phyloP scores from a whole-genome alignment of 2,888 invertebrate genomes.

The Barypeithes pellucidus region DNA sequence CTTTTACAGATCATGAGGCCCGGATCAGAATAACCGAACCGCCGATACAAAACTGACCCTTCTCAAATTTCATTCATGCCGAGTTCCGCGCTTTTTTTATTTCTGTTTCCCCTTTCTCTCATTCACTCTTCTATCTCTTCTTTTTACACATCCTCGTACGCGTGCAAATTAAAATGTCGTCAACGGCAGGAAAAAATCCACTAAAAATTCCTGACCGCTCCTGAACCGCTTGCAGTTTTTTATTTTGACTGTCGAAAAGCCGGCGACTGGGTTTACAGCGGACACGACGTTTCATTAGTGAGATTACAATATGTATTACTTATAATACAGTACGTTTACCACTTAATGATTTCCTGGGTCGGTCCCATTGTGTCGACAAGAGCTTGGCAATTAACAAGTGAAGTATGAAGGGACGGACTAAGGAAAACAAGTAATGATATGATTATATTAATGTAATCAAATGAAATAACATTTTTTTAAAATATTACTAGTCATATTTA shows the following conservation, averaged over 20 bases:
- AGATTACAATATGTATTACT: no score
- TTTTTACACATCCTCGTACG: slow-evolving; percentile 7
- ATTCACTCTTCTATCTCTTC: background rate
- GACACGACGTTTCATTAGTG: background rate
- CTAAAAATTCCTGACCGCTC: slow-evolving; percentile 21
- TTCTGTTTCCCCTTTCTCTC: background rate
- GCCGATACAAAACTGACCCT: slow-evolving; percentile 7
- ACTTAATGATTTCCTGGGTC: no score
- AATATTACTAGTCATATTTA: no score
- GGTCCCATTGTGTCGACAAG: no score
- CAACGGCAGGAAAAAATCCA: slow-evolving; percentile 17
- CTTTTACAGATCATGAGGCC: no score
- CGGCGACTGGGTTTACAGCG: background rate
- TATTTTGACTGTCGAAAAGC: slow-evolving; percentile 12
- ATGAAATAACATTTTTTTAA: no score
- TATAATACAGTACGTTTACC: no score
- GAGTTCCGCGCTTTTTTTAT: background rate
- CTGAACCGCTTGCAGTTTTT: slow-evolving; percentile 13
- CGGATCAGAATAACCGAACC: background rate
- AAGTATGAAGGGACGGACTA: no score
- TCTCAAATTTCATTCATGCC: slow-evolving; percentile 7
- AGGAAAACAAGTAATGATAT: no score
- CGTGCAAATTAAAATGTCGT: background rate
- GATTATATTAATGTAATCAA: no score
- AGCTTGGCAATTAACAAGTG: no score